These are phyloP conservation scores for Lepus townsendii DNA, from an alignment of 2,797 vertebrate genomes.

Conservation along the genomic window DNA sequence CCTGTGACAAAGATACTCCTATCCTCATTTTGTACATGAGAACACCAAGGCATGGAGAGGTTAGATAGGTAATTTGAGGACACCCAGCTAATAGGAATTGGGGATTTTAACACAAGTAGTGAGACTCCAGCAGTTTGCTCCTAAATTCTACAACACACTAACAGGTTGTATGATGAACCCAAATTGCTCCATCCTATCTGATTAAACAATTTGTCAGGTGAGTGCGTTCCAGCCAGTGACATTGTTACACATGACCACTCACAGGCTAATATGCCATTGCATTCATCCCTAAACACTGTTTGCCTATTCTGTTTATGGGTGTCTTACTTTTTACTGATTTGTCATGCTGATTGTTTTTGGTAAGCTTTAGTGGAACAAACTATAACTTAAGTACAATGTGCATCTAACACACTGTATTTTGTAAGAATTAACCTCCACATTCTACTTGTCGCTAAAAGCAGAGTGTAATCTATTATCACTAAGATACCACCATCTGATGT, in stretches of 20 bases:
- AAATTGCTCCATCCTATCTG: neutral
- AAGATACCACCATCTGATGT: conserved; percentile 43
- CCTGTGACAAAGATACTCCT: neutral
- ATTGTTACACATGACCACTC: rapidly evolving
- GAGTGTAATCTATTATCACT: conserved; percentile 49
- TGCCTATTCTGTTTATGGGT: neutral
- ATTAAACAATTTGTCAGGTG: neutral
- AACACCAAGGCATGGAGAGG: neutral
- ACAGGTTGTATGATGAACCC: too few species aligned
- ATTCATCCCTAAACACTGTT: neutral
- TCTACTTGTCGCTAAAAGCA: conserved; percentile 59
- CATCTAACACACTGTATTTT: conserved; percentile 30
- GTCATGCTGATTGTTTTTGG: conserved; percentile 16
- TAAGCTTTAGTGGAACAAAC: conserved; percentile 37
- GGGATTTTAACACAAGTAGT: neutral
- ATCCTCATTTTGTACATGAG: neutral
- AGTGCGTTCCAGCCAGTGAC: neutral
- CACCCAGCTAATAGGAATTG: neutral
- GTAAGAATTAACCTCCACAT: conserved; percentile 64
- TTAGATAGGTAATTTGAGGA: neutral
- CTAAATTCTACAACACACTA: neutral
- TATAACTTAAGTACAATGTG: conserved; percentile 27
- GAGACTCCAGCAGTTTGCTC: neutral
- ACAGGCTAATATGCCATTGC: rapidly evolving
- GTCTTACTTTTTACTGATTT: conserved; percentile 19